Evolutionary conservation across 2,113 vertebrate species (phyloP), one percentile per base, ranked within the genome.

Genomic region (Oncorhynchus masou): DNA sequence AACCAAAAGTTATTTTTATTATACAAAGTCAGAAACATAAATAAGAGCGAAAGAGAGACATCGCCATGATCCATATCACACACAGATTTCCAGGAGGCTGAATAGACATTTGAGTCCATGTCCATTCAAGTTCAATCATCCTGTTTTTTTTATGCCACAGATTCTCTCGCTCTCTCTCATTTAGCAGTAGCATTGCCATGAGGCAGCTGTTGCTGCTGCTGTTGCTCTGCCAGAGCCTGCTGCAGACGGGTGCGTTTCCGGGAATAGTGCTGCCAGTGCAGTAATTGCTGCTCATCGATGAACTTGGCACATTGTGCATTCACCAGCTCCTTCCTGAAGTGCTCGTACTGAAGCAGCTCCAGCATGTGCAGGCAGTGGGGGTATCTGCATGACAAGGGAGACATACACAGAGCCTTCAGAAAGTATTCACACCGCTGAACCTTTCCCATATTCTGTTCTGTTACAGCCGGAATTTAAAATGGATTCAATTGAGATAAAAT

Each of bases 281-380:
- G 94, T 62, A 99, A 96, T 89, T 99, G 98, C 84, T 99, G 98
- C 88, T 99, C 98, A 0, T 99, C 98, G 3, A 99, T 99, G 77
- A 99, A 99, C 84, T 99, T 99, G 60, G 97, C 95, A 68, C 98
- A 99, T 91, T 99, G 98, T n/a, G 97, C 96, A 25, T 97, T 99
- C 16, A 98, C 97, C 91, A 99, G 91, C 90, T 99, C 97, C 87
- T 99, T 99, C 54, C 97, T 92, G 91, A 99, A 99, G 86, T 99
- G 98, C 80, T 99, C 98, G 0, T 99, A 98, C 68, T 99, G 98
- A 22, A 99, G 94, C 86, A 99, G 93, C 91, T 99, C 97, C 83
- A 99, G 75, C 97, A 99, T 98, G 81, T 99, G 97, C 76, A 99
- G 91, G 83, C 97, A 97, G 31, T 99, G 97, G 29, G 98, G 98